These are phyloP conservation scores for Pristis pectinata DNA, from an alignment of 2,797 vertebrate genomes.

Conservation along the genomic window DNA sequence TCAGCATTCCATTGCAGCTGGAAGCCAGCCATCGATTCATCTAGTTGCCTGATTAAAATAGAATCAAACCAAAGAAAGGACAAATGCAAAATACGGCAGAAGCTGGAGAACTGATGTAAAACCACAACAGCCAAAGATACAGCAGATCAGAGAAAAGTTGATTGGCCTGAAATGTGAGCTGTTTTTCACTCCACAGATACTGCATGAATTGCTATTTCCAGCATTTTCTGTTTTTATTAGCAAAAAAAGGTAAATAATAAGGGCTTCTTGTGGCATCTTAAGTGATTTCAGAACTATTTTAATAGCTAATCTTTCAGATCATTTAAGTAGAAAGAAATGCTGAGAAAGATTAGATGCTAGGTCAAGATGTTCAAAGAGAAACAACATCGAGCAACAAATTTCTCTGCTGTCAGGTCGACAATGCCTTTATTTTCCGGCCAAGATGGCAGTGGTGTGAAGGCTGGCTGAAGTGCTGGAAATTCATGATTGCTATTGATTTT, in stretches of 20 bases:
- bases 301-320: background rate
- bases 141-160: too few relatives aligned
- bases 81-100: too few relatives aligned
- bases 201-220: too few relatives aligned
- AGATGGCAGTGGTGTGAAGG: background rate
- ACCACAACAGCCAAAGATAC: too few relatives aligned
- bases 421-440: background rate
- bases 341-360: too few relatives aligned
- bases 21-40: background rate
- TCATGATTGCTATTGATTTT: background rate
- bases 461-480: too few relatives aligned
- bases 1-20: background rate
- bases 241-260: background rate
- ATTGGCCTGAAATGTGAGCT: too few relatives aligned
- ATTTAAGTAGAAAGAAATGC: background rate
- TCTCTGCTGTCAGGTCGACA: background rate
- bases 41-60: background rate
- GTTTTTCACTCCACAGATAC: too few relatives aligned
- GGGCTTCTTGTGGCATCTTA: background rate
- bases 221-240: too few relatives aligned
- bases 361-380: background rate
- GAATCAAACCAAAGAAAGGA: background rate
- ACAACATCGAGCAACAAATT: background rate
- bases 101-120: too few relatives aligned
- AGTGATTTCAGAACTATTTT: background rate